A percentile compares a stretch with the other conserved stretches of the same genome.
Evolutionary conservation across 2,888 invertebrate genomes (phyloP).

Genomic region (Brachyptera risi): DNA sequence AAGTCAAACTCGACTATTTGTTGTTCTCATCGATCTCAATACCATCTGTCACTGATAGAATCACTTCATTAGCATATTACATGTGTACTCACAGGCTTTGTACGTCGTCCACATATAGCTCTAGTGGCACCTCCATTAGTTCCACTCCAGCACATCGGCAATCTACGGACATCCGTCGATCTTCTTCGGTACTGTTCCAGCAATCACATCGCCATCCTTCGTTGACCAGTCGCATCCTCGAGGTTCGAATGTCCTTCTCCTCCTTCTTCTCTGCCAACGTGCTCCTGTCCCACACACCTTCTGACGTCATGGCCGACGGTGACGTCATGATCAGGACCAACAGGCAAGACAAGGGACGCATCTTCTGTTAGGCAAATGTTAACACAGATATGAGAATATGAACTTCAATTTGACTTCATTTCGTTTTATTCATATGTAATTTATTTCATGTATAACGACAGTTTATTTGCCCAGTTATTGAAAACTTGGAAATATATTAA

Average conservation of each 20-base stretch:
- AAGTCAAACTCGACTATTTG: too few species aligned
- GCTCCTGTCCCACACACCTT: not conserved
- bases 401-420: too few species aligned
- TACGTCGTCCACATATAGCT: slow-evolving; percentile 17
- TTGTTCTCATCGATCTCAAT: too few species aligned
- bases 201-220: slow-evolving; percentile 26
- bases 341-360: not conserved
- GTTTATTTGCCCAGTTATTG: too few species aligned
- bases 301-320: not conserved
- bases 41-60: too few species aligned
- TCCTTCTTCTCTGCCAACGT: not conserved
- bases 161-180: slow-evolving; percentile 10
- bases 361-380: too few species aligned
- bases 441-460: too few species aligned
- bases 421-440: too few species aligned
- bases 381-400: too few species aligned
- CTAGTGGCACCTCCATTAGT: slow-evolving; percentile 23
- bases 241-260: not conserved
- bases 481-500: too few species aligned
- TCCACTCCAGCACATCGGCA: slow-evolving; percentile 27
- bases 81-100: slow-evolving; percentile 26
- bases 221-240: not conserved
- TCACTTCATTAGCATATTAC: too few species aligned
- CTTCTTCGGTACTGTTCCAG: slow-evolving; percentile 28
- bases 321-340: not conserved